Conservation (phyloP, 2,888 invertebrate species). For the Parnassius apollo region DNA sequence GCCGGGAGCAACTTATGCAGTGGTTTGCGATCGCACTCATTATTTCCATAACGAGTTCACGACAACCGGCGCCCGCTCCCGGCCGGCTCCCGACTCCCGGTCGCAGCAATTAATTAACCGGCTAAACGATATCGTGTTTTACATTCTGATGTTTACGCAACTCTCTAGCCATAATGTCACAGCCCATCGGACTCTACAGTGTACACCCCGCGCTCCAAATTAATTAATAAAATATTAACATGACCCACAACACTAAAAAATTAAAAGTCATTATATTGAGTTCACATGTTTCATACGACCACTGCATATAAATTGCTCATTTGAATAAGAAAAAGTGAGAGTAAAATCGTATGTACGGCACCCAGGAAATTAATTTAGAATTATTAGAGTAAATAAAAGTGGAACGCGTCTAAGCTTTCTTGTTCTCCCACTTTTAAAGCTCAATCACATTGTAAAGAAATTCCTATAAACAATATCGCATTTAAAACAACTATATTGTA, state of each 20-base stretch:
- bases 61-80: slow-evolving; percentile 55
- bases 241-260: slow-evolving; percentile 70
- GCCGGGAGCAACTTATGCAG: slow-evolving; percentile 57
- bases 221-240: slow-evolving; percentile 75
- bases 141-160: slow-evolving; percentile 77
- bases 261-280: slow-evolving; percentile 73
- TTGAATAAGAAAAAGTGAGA: slow-evolving; percentile 57
- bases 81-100: slow-evolving; percentile 48
- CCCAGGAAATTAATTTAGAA: background rate
- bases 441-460: too few relatives aligned
- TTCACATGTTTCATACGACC: slow-evolving; percentile 59
- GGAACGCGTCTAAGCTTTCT: too few relatives aligned
- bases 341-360: slow-evolving; percentile 31
- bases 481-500: too few relatives aligned
- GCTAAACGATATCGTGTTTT: slow-evolving; percentile 78
- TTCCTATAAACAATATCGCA: too few relatives aligned
- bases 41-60: slow-evolving; percentile 75
- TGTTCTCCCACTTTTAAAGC: too few relatives aligned
- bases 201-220: slow-evolving; percentile 55
- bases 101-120: slow-evolving; percentile 77
- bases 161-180: slow-evolving; percentile 75
- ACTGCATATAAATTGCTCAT: slow-evolving; percentile 72
- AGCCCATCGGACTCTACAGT: slow-evolving; percentile 53
- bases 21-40: slow-evolving; percentile 63
- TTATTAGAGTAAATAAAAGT: background rate